Base-by-base conservation (phyloP, 1,140 invertebrate species). In the Fopius arisanus region DNA sequence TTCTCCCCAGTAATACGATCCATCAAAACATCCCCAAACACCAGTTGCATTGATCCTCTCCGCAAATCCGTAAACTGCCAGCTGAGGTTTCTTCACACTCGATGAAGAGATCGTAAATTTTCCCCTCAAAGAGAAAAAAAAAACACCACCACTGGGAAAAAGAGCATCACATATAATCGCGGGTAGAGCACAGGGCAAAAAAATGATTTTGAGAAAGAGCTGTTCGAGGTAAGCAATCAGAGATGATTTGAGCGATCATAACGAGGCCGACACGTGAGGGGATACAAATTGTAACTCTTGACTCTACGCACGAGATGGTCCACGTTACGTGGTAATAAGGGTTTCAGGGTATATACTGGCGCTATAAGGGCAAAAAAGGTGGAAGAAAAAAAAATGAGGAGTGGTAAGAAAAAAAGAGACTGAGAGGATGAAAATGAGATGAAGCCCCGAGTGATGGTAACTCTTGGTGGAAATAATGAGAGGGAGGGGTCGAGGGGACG, bases 201-300 rank as follows among this genome's bases (percentile, higher is more conserved):
- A 26, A 59, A 59, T 59, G 10, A 59, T 59, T 59, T 59, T 59
- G 19, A 59, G 23, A 59, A 59, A 59, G 6, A 26, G 14, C 23
- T 59, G 21, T 59, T 59, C 54, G 23, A 26, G 54, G 54, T 59
- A 59, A 59, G 54, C 54, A 59, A 59, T 59, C 54, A 59, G 54
- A 59, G 54, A 59, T 26, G 54, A 59, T 59, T 59, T 59, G 21
- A 59, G 54, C 54, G 54, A 59, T 59, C 54, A 59, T 59, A 59
- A 59, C 54, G 54, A 59, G 33, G 54, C 54, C 54, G 21, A 59
- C 54, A 59, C 54, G 54, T 59, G 54, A 59, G 54, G 54, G 54
- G 43, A 37, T 59, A 59, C 54, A 59, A 59, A 59, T 59, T 59
- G 19, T 26, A 59, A 59, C 54, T 59, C 54, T 59, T 59, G 54